Evolutionary conservation across 1,140 invertebrate genomes (phyloP).

Genomic region (Atta colombica): DNA sequence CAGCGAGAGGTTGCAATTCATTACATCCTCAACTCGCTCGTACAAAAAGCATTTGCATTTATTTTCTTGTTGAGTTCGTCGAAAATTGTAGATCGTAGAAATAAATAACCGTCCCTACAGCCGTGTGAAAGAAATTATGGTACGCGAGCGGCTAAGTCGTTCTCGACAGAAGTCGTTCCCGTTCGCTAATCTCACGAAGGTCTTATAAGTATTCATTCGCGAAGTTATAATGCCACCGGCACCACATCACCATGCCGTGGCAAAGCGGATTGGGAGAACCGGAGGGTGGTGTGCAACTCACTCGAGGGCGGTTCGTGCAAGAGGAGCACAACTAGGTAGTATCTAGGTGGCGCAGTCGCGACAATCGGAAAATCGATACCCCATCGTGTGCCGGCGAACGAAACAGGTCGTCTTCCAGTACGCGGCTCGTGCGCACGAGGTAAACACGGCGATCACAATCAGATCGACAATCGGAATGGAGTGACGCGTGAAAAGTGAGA

Average conservation of each 20-base stretch:
- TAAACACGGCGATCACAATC: slow-evolving; percentile 79
- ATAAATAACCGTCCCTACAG: not conserved
- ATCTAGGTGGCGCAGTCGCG: slow-evolving; percentile 76
- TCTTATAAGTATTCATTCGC: slow-evolving; percentile 68
- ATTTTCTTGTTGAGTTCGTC: not conserved
- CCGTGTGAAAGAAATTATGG: not conserved
- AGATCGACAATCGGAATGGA: slow-evolving; percentile 79
- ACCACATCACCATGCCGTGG: slow-evolving; percentile 22
- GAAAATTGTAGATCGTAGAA: not conserved
- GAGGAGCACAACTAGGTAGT: slow-evolving; percentile 64
- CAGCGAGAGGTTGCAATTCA: slow-evolving; percentile 24
- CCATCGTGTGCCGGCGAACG: slow-evolving; percentile 81
- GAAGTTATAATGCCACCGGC: slow-evolving; percentile 46
- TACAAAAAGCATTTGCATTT: not conserved
- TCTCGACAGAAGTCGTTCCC: slow-evolving; percentile 34
- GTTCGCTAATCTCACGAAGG: slow-evolving; percentile 55
- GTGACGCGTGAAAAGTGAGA: slow-evolving; percentile 76
- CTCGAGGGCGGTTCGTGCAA: slow-evolving; percentile 37
- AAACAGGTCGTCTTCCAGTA: slow-evolving; percentile 82
- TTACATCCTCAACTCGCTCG: not conserved
- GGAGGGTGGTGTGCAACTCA: slow-evolving; percentile 59
- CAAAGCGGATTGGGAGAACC: slow-evolving; percentile 67
- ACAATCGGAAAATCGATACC: slow-evolving; percentile 84
- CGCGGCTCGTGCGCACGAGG: slow-evolving; percentile 84
- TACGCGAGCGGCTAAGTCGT: not conserved